phyloP scores from a whole-genome alignment of 1,140 invertebrate species.

The Drosophila nasuta region DNA sequence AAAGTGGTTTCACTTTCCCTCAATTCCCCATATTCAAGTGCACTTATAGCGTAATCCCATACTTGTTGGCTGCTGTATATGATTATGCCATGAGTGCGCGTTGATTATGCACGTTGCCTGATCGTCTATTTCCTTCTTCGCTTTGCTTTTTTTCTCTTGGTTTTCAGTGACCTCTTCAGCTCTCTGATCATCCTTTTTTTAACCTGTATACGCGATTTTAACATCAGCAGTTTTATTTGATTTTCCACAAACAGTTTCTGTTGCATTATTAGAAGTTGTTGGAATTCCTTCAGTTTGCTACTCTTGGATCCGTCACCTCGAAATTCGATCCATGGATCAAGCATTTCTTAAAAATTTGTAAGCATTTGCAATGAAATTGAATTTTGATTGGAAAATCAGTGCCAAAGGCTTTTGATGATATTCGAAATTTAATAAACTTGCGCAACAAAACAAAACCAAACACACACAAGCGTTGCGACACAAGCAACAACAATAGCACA shows the following conservation, averaged over 20 bases:
- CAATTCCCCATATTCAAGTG: background rate
- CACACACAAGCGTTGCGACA: constrained; percentile 16
- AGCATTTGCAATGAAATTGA: constrained; percentile 23
- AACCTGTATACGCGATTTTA: constrained; percentile 31
- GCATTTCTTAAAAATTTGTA: constrained; percentile 46
- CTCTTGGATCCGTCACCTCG: constrained; percentile 7
- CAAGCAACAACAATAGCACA: constrained; percentile 16
- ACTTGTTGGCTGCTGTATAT: background rate
- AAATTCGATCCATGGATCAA: constrained; percentile 39
- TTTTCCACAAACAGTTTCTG: background rate
- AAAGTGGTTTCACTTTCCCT: constrained; percentile 5
- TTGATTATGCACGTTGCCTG: background rate
- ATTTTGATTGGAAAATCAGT: constrained; percentile 69
- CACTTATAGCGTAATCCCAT: background rate
- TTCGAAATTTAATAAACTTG: constrained; percentile 62
- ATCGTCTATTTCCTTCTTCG: background rate
- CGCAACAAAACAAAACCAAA: constrained; percentile 4
- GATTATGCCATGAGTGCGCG: background rate
- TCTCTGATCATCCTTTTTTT: constrained; percentile 35
- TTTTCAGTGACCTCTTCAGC: constrained; percentile 3
- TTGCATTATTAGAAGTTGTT: constrained; percentile 15
- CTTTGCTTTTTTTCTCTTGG: background rate
- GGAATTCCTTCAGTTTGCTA: background rate
- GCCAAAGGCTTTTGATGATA: constrained; percentile 7
- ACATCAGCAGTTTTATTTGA: background rate